A percentile compares a stretch with the other conserved stretches of the same genome.
Conservation (phyloP, 1,140 invertebrate species). For the Chionoecetes opilio region DNA sequence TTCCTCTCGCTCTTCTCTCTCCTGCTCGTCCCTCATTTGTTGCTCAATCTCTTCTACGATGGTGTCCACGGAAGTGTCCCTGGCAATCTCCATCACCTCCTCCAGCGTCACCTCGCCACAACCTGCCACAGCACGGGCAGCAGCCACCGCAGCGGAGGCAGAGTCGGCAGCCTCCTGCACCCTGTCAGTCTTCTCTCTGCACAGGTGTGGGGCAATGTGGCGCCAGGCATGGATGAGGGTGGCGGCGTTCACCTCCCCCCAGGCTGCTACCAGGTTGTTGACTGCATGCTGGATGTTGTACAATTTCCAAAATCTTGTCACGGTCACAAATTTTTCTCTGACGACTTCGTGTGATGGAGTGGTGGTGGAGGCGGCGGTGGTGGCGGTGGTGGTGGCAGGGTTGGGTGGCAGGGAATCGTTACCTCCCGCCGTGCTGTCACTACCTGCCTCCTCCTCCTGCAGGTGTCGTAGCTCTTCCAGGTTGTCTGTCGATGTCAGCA, state of each 20-base stretch:
- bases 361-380: too few species aligned
- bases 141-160: too few species aligned
- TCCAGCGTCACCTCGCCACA: not conserved
- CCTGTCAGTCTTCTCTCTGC: not conserved
- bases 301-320: not conserved
- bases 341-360: not conserved
- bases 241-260: not conserved
- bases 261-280: not conserved
- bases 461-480: not conserved
- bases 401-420: not conserved
- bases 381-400: not conserved
- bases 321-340: not conserved
- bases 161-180: too few species aligned
- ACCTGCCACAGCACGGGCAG: not conserved
- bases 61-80: not conserved
- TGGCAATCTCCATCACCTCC: conserved; percentile 12
- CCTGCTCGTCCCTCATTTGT: not conserved
- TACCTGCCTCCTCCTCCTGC: not conserved
- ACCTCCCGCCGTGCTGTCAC: not conserved
- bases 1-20: not conserved
- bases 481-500: not conserved
- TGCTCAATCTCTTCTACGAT: not conserved
- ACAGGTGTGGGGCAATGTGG: not conserved
- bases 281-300: not conserved
- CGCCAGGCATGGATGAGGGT: not conserved